phyloP scores from a whole-genome alignment of 2,797 vertebrate species.

The Prunella strophiata region DNA sequence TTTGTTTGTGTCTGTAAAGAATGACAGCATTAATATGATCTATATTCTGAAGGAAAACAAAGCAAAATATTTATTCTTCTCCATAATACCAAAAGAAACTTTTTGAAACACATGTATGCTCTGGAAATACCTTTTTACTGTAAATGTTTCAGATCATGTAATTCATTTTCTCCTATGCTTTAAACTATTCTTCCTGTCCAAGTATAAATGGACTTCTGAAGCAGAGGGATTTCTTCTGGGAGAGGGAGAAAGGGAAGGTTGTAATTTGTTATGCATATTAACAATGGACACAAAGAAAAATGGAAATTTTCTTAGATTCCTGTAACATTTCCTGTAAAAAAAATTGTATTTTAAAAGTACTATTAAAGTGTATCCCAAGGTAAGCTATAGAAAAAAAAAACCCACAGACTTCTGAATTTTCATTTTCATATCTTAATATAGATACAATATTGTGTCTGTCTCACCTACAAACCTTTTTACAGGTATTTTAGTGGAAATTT shows the following conservation, averaged over 20 bases:
- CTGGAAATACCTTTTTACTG: background rate
- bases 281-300: background rate
- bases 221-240: background rate
- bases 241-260: background rate
- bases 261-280: background rate
- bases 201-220: background rate
- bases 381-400: background rate
- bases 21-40: background rate
- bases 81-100: background rate
- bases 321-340: background rate
- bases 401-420: background rate
- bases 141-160: background rate
- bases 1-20: background rate
- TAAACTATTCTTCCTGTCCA: background rate
- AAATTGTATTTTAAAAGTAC: background rate
- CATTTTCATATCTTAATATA: background rate
- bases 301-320: background rate
- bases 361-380: accelerated
- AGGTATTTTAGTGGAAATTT: background rate
- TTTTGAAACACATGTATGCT: background rate
- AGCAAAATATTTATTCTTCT: background rate
- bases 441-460: background rate
- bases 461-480: background rate
- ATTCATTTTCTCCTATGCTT: background rate
- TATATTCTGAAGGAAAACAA: background rate